Evolutionary conservation across 2,113 vertebrate species (phyloP).

Genomic region (Pollimyrus isidori): DNA sequence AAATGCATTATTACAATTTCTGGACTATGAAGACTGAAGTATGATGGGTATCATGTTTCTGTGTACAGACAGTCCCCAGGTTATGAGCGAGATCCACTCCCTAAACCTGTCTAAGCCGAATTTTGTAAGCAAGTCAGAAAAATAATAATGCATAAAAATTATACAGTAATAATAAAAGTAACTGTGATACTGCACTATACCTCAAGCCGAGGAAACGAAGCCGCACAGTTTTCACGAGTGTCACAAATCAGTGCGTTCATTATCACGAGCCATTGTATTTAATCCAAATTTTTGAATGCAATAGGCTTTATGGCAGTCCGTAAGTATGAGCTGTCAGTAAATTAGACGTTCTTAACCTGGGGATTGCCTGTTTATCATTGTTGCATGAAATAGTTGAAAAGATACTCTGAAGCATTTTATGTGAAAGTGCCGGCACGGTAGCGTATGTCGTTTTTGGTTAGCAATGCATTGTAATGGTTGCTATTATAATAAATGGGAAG

Average conservation of each 20-base stretch:
- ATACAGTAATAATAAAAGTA: background rate
- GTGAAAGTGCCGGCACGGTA: background rate
- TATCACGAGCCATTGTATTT: background rate
- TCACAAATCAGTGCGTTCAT: background rate
- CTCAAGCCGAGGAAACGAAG: background rate
- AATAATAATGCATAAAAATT: background rate
- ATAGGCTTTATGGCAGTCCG: background rate
- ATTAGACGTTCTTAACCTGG: background rate
- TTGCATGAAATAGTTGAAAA: background rate
- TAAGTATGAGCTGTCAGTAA: background rate
- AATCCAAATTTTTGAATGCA: background rate
- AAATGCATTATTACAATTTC: background rate
- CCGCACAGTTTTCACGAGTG: background rate
- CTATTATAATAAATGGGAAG: background rate
- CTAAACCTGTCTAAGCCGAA: background rate
- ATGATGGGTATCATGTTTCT: background rate
- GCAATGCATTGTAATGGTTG: background rate
- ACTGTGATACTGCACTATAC: background rate
- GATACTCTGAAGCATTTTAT: background rate
- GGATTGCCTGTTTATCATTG: background rate
- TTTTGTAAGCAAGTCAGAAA: background rate
- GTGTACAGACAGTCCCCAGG: background rate
- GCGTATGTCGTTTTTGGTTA: background rate
- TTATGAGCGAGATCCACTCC: background rate
- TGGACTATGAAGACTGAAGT: background rate